Conservation (phyloP, 2,797 vertebrate genomes). For the Dromococcyx pavoninus region DNA sequence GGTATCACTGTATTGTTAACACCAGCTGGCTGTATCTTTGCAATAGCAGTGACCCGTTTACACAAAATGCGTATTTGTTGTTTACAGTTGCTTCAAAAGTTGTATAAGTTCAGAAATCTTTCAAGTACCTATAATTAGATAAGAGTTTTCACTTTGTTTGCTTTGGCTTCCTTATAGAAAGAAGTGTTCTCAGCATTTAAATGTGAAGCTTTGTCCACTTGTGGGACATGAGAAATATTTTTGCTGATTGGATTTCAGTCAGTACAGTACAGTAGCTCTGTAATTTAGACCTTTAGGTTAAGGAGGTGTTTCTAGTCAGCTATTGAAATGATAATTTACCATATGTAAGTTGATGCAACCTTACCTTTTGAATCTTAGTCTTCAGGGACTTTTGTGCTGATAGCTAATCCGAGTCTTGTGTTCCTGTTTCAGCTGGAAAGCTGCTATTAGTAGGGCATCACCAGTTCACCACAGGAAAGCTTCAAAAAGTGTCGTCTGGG, state of each 20-base stretch:
- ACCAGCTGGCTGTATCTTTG: conserved; percentile 61
- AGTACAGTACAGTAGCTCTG: not conserved
- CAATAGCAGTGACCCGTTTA: conserved; percentile 31
- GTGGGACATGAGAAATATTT: not conserved
- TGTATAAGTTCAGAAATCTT: not conserved
- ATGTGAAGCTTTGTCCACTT: not conserved
- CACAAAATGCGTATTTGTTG: not conserved
- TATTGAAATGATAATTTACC: not conserved
- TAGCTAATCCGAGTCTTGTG: not conserved
- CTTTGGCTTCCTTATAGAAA: not conserved
- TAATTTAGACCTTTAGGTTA: not conserved
- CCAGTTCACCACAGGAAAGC: not conserved
- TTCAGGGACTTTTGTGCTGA: not conserved
- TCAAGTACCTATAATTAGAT: not conserved
- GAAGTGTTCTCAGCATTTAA: not conserved
- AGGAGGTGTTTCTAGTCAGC: not conserved
- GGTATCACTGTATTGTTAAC: conserved; percentile 60
- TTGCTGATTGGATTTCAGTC: not conserved
- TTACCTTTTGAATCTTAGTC: not conserved
- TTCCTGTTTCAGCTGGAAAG: not conserved
- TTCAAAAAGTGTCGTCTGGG: not conserved
- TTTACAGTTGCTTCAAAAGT: not conserved
- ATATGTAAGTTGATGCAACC: not conserved
- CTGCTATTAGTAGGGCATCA: not conserved
- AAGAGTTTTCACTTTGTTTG: not conserved